phyloP scores from a whole-genome alignment of 2,113 vertebrate species.

The Lampris incognitus region DNA sequence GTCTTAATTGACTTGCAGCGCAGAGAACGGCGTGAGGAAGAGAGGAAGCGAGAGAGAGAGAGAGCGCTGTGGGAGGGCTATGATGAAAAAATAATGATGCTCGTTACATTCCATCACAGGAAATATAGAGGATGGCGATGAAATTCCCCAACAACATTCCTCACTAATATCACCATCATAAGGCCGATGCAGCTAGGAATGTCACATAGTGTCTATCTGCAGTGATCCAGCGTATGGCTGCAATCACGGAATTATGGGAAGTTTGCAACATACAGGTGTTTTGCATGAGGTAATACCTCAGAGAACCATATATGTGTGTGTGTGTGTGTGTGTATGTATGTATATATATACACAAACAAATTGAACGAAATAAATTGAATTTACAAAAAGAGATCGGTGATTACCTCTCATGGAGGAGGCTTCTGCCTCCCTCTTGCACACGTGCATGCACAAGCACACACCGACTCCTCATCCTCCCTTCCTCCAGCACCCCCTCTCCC shows the following conservation, averaged over 20 bases:
- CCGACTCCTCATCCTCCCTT: background rate
- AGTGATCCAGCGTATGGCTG: background rate
- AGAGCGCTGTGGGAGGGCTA: conserved; percentile 65
- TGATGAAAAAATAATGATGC: conserved; percentile 79
- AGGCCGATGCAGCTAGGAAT: conserved; percentile 37
- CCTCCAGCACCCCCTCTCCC: background rate
- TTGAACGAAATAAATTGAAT: too few relatives aligned
- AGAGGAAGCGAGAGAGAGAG: conserved; percentile 40
- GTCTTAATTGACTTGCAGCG: conserved; percentile 70
- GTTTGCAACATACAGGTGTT: background rate
- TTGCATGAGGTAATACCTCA: too few relatives aligned
- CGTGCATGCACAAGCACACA: conserved; percentile 5
- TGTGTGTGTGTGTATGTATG: too few relatives aligned
- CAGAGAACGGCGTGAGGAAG: conserved; percentile 26
- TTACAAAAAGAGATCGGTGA: too few relatives aligned
- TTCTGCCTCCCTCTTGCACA: too few relatives aligned
- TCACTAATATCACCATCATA: conserved; percentile 64
- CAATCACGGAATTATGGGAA: background rate
- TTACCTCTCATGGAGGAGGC: too few relatives aligned
- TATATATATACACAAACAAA: background rate
- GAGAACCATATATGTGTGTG: too few relatives aligned
- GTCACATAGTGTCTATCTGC: conserved; percentile 26
- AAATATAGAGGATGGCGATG: conserved; percentile 57
- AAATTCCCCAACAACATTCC: conserved; percentile 50
- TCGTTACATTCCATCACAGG: conserved; percentile 74